Evolutionary conservation across 2,113 vertebrate genomes (phyloP).

Genomic region (Sakesphorus luctuosus): DNA sequence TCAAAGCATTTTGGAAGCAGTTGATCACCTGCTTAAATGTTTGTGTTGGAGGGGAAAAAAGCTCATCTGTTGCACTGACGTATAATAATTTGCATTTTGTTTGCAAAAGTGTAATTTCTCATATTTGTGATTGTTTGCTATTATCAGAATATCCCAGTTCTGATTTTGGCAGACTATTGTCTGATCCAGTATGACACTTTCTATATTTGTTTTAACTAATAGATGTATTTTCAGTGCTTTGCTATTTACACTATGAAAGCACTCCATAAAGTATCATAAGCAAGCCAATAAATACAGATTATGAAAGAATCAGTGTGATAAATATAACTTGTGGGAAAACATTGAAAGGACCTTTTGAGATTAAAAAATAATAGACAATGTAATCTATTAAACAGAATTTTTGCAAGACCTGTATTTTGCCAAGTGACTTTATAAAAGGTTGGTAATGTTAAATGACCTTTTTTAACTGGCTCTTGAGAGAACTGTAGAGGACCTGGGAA

Average conservation of each 20-base stretch:
- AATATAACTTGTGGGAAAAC: not conserved
- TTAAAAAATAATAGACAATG: not conserved
- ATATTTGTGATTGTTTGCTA: not conserved
- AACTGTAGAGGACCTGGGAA: not conserved
- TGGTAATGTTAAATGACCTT: not conserved
- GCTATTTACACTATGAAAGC: not conserved
- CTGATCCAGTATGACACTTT: not conserved
- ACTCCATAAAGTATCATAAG: not conserved
- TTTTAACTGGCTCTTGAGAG: not conserved
- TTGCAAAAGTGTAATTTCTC: not conserved
- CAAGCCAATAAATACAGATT: not conserved
- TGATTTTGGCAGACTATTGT: not conserved
- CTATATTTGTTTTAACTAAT: not conserved
- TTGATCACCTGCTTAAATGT: not conserved
- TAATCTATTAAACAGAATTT: not conserved
- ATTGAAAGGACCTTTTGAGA: not conserved
- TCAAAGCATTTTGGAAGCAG: not conserved
- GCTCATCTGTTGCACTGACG: not conserved
- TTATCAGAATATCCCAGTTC: not conserved
- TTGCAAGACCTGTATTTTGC: not conserved
- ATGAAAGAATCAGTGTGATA: not conserved
- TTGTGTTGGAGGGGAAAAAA: fast-evolving
- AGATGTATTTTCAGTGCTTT: not conserved
- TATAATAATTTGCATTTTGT: not conserved
- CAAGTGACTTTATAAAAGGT: not conserved